These are phyloP conservation scores for Athalia circularis DNA, from an alignment of 2,888 invertebrate genomes.

Conservation along the genomic window DNA sequence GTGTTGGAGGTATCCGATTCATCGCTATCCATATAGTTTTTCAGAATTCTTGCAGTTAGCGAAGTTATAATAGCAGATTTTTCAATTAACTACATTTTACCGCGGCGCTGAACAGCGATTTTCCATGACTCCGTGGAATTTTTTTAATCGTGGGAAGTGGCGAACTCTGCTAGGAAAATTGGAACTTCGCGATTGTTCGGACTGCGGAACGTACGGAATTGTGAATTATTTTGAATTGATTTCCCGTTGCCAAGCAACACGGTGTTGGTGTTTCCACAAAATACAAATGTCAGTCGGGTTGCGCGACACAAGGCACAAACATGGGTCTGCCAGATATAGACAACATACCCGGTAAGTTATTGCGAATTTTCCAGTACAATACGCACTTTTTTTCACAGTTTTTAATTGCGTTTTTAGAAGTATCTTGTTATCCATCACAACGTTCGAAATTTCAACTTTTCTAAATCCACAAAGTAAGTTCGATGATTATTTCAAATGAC, in stretches of 20 bases:
- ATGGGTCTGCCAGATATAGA: constrained; percentile 69
- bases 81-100: no score
- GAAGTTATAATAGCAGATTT: no score
- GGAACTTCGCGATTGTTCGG: background rate
- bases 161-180: constrained; percentile 4
- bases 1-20: no score
- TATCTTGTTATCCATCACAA: no score
- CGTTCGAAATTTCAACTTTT: no score
- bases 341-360: constrained; percentile 66
- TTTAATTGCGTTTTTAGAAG: no score
- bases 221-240: constrained; percentile 62
- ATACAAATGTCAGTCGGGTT: constrained; percentile 64
- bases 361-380: background rate
- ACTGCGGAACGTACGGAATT: background rate
- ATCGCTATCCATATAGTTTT: no score
- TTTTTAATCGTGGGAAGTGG: background rate
- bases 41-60: no score
- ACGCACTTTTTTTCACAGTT: background rate
- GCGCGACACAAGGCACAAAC: constrained; percentile 63
- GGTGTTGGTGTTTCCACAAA: constrained; percentile 58
- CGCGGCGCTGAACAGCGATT: no score
- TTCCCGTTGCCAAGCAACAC: constrained; percentile 68
- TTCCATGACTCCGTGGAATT: no score
- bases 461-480: no score
- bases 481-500: no score